Conservation (phyloP, 2,113 vertebrate species). For the Apodemus sylvaticus region DNA sequence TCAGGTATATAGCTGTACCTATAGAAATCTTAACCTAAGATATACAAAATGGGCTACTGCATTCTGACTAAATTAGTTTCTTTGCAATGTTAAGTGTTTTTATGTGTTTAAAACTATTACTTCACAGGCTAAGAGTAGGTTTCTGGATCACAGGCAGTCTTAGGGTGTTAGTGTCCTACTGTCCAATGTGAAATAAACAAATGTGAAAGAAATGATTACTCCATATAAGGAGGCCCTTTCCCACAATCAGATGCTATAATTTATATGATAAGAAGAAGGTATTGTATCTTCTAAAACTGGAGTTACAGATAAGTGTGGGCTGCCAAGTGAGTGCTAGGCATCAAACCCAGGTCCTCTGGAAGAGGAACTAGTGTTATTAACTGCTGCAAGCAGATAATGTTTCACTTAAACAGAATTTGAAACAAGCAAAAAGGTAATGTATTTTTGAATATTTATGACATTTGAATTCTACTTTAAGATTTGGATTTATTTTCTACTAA, state of each 20-base stretch:
- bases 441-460: neutral
- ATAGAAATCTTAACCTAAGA: neutral
- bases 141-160: neutral
- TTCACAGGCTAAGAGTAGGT: neutral
- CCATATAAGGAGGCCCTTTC: neutral
- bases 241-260: neutral
- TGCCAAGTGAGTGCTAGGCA: neutral
- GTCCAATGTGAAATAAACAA: neutral
- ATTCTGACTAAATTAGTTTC: neutral
- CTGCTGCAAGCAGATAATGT: neutral
- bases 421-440: neutral
- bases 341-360: neutral
- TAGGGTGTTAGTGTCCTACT: neutral
- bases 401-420: neutral
- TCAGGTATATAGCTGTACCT: neutral
- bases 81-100: neutral
- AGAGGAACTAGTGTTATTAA: neutral
- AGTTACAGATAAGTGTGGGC: neutral
- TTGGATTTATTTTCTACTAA: neutral
- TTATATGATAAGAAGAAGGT: neutral
- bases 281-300: neutral
- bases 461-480: neutral
- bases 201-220: neutral
- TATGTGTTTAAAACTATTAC: neutral
- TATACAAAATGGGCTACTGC: neutral